Percentiles rank a stretch among this genome's conserved stretches.
Evolutionary conservation across 2,888 invertebrate species (phyloP).

Genomic region (Xylocampa areola): DNA sequence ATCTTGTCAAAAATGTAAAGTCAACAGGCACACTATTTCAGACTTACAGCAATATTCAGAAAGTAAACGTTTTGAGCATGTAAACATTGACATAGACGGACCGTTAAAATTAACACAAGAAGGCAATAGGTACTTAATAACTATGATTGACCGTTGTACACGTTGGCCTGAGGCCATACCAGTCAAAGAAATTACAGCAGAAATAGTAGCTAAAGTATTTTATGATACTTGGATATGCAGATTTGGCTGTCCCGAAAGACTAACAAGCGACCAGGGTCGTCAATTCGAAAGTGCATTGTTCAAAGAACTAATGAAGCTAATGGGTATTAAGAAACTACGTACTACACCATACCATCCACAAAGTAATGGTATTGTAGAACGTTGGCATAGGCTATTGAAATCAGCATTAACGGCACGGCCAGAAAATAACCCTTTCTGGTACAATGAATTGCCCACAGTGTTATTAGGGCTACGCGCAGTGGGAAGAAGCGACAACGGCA

Average conservation of each 20-base stretch:
- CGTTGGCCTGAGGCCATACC: slow-evolving; percentile 21
- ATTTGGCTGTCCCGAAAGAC: slow-evolving; percentile 17
- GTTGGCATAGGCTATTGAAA: slow-evolving; percentile 26
- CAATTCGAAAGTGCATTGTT: slow-evolving; percentile 17
- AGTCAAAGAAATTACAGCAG: slow-evolving; percentile 3
- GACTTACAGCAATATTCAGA: not conserved
- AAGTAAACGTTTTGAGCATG: slow-evolving; percentile 1
- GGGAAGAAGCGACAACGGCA: slow-evolving; percentile 6
- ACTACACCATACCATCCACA: slow-evolving; percentile 25
- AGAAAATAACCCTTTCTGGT: slow-evolving; percentile 5
- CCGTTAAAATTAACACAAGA: slow-evolving; percentile 1
- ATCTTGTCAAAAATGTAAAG: slow-evolving; percentile 7
- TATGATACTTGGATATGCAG: slow-evolving; percentile 19
- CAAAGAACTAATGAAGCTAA: slow-evolving; percentile 1
- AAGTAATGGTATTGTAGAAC: slow-evolving; percentile 19
- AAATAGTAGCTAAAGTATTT: slow-evolving; percentile 1
- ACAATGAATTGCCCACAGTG: slow-evolving; percentile 27
- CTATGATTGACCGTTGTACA: slow-evolving; percentile 18
- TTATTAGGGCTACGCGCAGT: slow-evolving; percentile 31
- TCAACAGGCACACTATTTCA: slow-evolving; percentile 3
- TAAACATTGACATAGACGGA: slow-evolving; percentile 16
- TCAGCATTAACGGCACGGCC: slow-evolving; percentile 6
- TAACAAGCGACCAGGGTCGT: slow-evolving; percentile 23
- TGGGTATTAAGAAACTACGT: slow-evolving; percentile 5
- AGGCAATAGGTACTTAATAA: slow-evolving; percentile 16